Conservation (phyloP, 2,888 invertebrate species). For the Nomada fabriciana region DNA sequence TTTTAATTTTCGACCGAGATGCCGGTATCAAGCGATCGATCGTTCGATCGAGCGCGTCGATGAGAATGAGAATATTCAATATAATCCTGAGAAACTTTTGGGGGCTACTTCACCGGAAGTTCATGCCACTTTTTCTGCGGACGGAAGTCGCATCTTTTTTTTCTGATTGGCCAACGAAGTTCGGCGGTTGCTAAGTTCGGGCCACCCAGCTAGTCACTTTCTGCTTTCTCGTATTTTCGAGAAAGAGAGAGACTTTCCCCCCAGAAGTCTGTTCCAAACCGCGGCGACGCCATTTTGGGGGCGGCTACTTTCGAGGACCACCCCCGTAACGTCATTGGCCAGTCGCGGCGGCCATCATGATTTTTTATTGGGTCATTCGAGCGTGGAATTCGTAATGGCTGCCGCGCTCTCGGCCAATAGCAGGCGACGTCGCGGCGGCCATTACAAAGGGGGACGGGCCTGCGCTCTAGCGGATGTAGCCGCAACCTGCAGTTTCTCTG, state of each 20-base stretch:
- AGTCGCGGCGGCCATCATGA: slow-evolving; percentile 80
- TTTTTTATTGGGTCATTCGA: slow-evolving; percentile 79
- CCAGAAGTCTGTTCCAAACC: not conserved
- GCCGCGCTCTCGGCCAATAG: slow-evolving; percentile 84
- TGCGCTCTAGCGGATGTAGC: slow-evolving; percentile 78
- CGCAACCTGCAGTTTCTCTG: slow-evolving; percentile 71
- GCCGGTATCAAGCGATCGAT: too few relatives aligned
- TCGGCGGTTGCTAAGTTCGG: not conserved
- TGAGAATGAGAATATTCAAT: too few relatives aligned
- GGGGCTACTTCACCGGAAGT: too few relatives aligned
- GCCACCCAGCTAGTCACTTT: slow-evolving; percentile 11
- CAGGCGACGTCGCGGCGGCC: slow-evolving; percentile 74
- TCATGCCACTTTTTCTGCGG: not conserved
- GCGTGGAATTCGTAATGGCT: slow-evolving; percentile 85
- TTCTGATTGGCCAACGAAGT: not conserved
- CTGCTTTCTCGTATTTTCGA: not conserved
- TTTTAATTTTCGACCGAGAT: too few relatives aligned
- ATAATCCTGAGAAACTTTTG: not conserved
- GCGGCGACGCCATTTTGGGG: slow-evolving; percentile 62
- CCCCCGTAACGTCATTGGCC: slow-evolving; percentile 79
- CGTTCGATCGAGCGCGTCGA: too few relatives aligned
- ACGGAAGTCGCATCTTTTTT: not conserved
- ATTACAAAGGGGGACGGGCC: slow-evolving; percentile 73
- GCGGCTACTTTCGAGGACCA: slow-evolving; percentile 60
- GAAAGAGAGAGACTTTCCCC: slow-evolving; percentile 1